A percentile compares a stretch with the other conserved stretches of the same genome.
These are phyloP conservation scores for Oreotrochilus melanogaster DNA, from an alignment of 2,113 vertebrate genomes.

Conservation along the genomic window DNA sequence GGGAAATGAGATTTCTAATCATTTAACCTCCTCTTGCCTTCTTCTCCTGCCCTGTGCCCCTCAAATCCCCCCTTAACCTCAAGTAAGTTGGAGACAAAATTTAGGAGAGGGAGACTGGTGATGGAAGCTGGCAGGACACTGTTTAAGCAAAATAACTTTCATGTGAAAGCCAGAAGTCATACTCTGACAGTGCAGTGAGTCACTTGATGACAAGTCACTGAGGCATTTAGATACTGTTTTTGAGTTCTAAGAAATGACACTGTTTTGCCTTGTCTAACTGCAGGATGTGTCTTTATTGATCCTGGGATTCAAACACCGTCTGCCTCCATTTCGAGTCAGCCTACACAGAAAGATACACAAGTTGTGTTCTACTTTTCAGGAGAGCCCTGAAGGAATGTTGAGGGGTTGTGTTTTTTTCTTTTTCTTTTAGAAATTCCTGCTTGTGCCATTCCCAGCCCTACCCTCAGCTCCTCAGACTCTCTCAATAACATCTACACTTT, in stretches of 20 bases:
- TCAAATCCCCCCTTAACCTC: not conserved
- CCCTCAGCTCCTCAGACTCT: not conserved
- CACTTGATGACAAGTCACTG: constrained; percentile 28
- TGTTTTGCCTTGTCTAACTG: not conserved
- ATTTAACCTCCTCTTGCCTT: not conserved
- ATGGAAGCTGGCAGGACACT: not conserved
- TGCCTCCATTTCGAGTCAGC: not conserved
- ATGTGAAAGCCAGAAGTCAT: not conserved
- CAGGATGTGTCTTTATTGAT: constrained; percentile 34
- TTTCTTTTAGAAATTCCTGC: not conserved
- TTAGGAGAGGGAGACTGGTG: not conserved
- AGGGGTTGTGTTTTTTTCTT: not conserved
- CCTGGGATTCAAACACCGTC: not conserved
- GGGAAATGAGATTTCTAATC: not conserved
- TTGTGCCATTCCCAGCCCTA: not conserved
- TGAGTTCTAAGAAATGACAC: not conserved
- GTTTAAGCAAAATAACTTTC: not conserved
- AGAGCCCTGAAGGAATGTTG: not conserved
- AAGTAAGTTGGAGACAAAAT: not conserved
- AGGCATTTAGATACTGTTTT: constrained; percentile 1
- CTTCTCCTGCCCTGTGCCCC: not conserved
- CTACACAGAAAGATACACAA: not conserved
- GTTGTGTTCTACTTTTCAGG: not conserved
- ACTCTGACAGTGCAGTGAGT: constrained; percentile 32
- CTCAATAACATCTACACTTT: not conserved